Base-by-base conservation (phyloP, 2,113 vertebrate species). In the Ochotona princeps region DNA sequence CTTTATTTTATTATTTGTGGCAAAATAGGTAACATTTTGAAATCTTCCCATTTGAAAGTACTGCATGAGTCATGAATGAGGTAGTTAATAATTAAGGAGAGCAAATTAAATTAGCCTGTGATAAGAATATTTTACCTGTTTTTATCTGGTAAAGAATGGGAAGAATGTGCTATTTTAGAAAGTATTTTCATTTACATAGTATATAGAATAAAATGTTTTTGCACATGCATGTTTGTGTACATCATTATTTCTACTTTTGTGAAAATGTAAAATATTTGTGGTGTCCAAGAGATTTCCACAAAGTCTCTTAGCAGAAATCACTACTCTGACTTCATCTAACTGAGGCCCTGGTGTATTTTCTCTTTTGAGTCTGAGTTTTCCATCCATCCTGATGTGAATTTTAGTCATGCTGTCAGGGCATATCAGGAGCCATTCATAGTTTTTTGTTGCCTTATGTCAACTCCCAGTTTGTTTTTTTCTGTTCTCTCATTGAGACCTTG, bases 61-160 rank as follows among this genome's bases (percentile, higher is more conserved):
- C 44, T 78, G 7, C 3, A 61, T 83, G 38, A 81, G 7, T 94
- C 23, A 28, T 86, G 83, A 91, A 49, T 75, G 57, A 3, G 4
- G 7, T 87, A 6, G 10, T 65, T 94, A 86, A 49, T 51, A 20
- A 57, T 44, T 44, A 44, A 63, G 28, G 28, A 35, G 15, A 85
- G n/a, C 83, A 83, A 83, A 18, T 88, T 76, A 93, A 94, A 83
- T 17, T 61, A 92, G 51, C 20, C 38, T 44, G 38, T 13, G 28
- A 30, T 28, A n/a, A 67, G 30, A 25, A 7, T 89, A 94, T 25
- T 26, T 20, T 88, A 83, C 13, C 44, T 73, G 38, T 86, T 91
- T 20, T 81, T 3, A 47, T 7, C 15, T 80, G 13, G 7, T 23
- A 30, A 86, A 60, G 38, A 78, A 26, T 83, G 51, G n/a, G 30